A percentile compares a stretch with the other conserved stretches of the same genome.
Evolutionary conservation across 2,113 vertebrate genomes (phyloP).

Genomic region (Felis chaus): DNA sequence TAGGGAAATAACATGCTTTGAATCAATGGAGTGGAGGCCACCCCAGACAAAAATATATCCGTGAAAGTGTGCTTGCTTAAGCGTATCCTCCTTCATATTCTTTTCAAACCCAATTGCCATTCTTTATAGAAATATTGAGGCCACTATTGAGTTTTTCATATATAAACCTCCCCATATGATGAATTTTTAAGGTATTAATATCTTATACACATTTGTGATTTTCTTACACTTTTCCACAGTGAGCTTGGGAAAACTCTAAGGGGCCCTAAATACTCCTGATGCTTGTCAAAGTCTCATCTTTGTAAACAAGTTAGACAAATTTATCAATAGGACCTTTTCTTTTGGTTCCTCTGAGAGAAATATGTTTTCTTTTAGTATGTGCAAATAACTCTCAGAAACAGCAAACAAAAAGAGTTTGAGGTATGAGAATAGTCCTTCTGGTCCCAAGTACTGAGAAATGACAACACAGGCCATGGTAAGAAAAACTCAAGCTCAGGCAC

Average conservation of each 20-base stretch:
- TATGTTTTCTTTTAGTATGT: background rate
- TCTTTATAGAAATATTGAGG: background rate
- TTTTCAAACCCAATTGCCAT: background rate
- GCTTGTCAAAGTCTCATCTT: background rate
- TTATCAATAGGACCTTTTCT: background rate
- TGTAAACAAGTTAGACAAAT: background rate
- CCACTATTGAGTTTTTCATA: background rate
- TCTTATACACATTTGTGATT: background rate
- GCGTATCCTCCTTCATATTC: background rate
- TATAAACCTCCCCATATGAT: background rate
- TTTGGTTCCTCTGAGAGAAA: background rate
- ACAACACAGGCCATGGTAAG: background rate
- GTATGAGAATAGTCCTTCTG: background rate
- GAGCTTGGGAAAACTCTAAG: background rate
- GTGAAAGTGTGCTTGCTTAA: background rate
- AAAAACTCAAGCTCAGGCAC: background rate
- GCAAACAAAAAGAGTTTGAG: background rate
- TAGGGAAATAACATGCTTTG: background rate
- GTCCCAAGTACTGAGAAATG: background rate
- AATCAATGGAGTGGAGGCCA: background rate
- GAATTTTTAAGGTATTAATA: background rate
- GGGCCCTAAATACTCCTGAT: rapidly evolving
- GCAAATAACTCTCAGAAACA: background rate
- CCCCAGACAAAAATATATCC: background rate
- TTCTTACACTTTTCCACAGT: background rate